A percentile compares a stretch with the other conserved stretches of the same genome.
These are phyloP conservation scores for Phainopepla nitens DNA, from an alignment of 2,113 vertebrate genomes.

Conservation along the genomic window DNA sequence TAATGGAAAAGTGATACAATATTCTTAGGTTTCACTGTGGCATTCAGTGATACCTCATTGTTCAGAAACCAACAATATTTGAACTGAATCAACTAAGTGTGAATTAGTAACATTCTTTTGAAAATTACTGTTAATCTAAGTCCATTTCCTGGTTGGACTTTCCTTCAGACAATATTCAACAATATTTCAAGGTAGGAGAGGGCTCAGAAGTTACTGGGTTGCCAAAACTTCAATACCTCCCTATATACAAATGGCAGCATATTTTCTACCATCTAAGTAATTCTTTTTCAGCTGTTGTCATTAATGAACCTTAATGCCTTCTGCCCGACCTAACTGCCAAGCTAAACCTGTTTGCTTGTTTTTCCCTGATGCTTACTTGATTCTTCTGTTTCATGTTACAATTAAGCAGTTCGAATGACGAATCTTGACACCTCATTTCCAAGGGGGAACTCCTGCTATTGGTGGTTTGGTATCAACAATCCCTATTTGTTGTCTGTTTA, in stretches of 20 bases:
- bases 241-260: not conserved
- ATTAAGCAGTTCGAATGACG: not conserved
- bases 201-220: not conserved
- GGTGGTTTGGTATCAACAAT: not conserved
- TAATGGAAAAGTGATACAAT: slow-evolving; percentile 27
- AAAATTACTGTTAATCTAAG: not conserved
- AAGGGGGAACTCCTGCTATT: not conserved
- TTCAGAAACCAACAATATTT: slow-evolving; percentile 16
- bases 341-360: not conserved
- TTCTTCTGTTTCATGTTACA: slow-evolving; percentile 14
- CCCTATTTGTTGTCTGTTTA: not conserved
- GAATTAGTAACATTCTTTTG: slow-evolving; percentile 12
- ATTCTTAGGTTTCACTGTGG: not conserved
- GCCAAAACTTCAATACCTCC: not conserved
- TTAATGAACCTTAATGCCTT: slow-evolving; percentile 1
- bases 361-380: not conserved
- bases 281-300: not conserved
- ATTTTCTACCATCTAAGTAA: not conserved
- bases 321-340: not conserved
- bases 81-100: slow-evolving; percentile 21
- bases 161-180: not conserved
- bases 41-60: not conserved
- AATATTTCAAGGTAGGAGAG: not conserved
- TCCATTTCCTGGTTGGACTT: not conserved
- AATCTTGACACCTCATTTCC: not conserved